phyloP scores from a whole-genome alignment of 2,888 invertebrate species.

The Diarsia dahlii region DNA sequence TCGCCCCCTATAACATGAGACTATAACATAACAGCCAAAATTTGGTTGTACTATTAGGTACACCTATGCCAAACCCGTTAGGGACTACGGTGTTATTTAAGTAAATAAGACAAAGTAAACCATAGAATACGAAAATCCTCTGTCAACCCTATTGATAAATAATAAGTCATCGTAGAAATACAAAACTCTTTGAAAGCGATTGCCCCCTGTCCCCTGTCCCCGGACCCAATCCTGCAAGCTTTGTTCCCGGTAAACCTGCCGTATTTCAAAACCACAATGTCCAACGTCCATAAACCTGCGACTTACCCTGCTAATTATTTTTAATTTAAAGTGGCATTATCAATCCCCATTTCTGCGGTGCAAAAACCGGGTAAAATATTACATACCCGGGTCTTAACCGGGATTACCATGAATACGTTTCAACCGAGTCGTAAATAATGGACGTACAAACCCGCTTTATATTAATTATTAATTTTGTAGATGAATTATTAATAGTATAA shows the following conservation, averaged over 20 bases:
- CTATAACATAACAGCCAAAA: too few relatives aligned
- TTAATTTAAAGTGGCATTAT: slow-evolving; percentile 34
- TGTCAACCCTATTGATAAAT: background rate
- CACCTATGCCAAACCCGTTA: too few relatives aligned
- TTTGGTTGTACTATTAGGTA: too few relatives aligned
- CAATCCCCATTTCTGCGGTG: slow-evolving; percentile 46
- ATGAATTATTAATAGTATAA: slow-evolving; percentile 25
- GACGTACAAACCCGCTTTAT: slow-evolving; percentile 22
- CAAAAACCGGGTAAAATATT: slow-evolving; percentile 60
- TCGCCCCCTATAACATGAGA: too few relatives aligned
- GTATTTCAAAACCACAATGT: slow-evolving; percentile 7
- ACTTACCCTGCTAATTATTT: slow-evolving; percentile 40
- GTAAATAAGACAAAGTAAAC: too few relatives aligned
- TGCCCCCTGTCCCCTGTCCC: background rate
- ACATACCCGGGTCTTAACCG: slow-evolving; percentile 52
- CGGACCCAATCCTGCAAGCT: background rate
- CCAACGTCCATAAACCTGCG: slow-evolving; percentile 8
- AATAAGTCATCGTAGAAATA: background rate
- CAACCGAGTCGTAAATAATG: slow-evolving; percentile 52
- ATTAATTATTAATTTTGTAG: slow-evolving; percentile 25
- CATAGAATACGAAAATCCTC: too few relatives aligned
- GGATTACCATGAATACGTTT: slow-evolving; percentile 57
- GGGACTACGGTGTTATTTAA: too few relatives aligned
- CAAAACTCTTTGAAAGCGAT: background rate
- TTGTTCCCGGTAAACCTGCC: background rate